phyloP scores from a whole-genome alignment of 2,888 invertebrate genomes.

The Drosophila helvetica region DNA sequence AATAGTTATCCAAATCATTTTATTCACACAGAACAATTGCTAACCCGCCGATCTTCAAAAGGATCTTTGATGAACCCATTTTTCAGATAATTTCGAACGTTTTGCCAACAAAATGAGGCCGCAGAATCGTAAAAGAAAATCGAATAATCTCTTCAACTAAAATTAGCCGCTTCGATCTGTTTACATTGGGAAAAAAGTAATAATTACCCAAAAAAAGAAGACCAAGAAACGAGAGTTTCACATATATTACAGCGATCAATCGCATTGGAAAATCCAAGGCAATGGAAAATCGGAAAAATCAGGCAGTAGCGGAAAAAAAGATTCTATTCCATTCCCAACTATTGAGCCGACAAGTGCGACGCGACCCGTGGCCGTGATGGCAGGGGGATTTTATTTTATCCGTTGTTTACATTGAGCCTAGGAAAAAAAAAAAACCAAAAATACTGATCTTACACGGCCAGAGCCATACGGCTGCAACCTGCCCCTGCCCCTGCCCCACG shows the following conservation, averaged over 20 bases:
- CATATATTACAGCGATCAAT: conserved; percentile 42
- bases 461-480: conserved; percentile 76
- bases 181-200: conserved; percentile 71
- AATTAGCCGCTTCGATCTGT: conserved; percentile 67
- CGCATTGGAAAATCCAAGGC: conserved; percentile 13
- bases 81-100: conserved; percentile 9
- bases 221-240: conserved; percentile 43
- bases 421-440: conserved; percentile 49
- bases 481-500: conserved; percentile 14
- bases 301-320: conserved; percentile 26
- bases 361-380: conserved; percentile 36
- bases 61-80: conserved; percentile 7
- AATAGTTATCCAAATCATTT: no score
- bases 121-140: conserved; percentile 39
- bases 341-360: conserved; percentile 66
- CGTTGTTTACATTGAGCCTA: conserved; percentile 61
- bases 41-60: not conserved
- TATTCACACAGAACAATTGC: not conserved
- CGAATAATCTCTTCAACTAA: conserved; percentile 61
- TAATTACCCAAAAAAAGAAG: conserved; percentile 77
- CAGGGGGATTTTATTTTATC: conserved; percentile 8
- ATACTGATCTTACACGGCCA: conserved; percentile 58
- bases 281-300: conserved; percentile 20
- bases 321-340: conserved; percentile 44
- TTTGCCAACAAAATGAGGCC: conserved; percentile 49